These are phyloP conservation scores for Blastobasis adustella DNA, from an alignment of 2,888 invertebrate genomes.

Conservation along the genomic window DNA sequence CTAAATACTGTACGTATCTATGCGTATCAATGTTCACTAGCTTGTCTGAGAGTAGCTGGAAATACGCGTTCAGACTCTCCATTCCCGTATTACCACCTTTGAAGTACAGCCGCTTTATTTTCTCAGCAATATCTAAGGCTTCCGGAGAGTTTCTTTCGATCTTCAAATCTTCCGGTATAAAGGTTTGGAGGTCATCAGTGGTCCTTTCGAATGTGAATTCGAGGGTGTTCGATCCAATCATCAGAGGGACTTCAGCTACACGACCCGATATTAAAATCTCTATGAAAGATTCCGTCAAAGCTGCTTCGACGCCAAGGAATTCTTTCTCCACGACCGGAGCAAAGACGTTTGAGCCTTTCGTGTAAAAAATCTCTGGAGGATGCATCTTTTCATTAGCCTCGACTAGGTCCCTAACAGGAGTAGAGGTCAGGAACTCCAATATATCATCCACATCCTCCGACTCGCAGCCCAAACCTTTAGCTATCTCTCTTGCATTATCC, in stretches of 20 bases:
- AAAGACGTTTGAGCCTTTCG: slow-evolving; percentile 24
- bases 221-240: slow-evolving; percentile 49
- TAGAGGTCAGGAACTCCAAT: slow-evolving; percentile 46
- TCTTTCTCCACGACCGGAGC: slow-evolving; percentile 52
- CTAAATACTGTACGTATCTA: slow-evolving; percentile 49
- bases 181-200: slow-evolving; percentile 41
- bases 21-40: slow-evolving; percentile 42
- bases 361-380: slow-evolving; percentile 15
- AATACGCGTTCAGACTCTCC: slow-evolving; percentile 40
- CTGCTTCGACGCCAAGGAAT: slow-evolving; percentile 49
- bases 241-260: slow-evolving; percentile 46
- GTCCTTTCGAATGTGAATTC: slow-evolving; percentile 36
- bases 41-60: slow-evolving; percentile 45
- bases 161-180: slow-evolving; percentile 47
- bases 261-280: slow-evolving; percentile 53
- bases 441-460: slow-evolving; percentile 46
- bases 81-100: slow-evolving; percentile 34
- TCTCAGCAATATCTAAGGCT: slow-evolving; percentile 36
- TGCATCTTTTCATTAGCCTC: slow-evolving; percentile 34
- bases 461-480: slow-evolving; percentile 46
- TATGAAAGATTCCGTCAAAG: slow-evolving; percentile 46
- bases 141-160: slow-evolving; percentile 43
- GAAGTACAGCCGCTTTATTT: slow-evolving; percentile 47
- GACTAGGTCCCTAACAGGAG: slow-evolving; percentile 49
- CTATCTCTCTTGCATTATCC: slow-evolving; percentile 43